Evolutionary conservation across 2,113 vertebrate genomes (phyloP), one percentile per base, ranked within the genome.

Genomic region (Colius striatus): DNA sequence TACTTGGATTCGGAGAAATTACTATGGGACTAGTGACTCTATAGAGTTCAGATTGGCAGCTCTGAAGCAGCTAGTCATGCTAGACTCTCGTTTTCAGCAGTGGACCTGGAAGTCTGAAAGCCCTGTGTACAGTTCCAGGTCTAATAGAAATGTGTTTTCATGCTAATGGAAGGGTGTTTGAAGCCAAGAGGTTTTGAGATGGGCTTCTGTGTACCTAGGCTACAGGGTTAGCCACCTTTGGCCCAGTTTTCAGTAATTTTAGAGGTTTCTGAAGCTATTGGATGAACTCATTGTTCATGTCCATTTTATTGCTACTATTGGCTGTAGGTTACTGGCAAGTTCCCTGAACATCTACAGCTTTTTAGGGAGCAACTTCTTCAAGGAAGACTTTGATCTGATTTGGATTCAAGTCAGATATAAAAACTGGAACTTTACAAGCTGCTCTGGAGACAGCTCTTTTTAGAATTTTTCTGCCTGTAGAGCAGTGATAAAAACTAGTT

Each of bases 251-350:
- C 66, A 75, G 18, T 48, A 79, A 19, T 87, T 91, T 66, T 57
- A 71, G 78, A 85, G 30, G 30, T 68, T 94, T 41, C 54, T 47
- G n/a, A 85, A 70, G 25, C 71, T 72, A 9, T 55, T 85, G 78
- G 70, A 66, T 87, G 55, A 76, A 77, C 36, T 90, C 80, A 83
- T 83, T 75, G 25, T 76, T 94, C 60, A 16, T 22, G 6, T 80
- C 58, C 7, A 5, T 87, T 91, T 93, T 85, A 66, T 87, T 89
- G 85, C 71, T 90, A 67, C 67, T 76, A 27, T 73, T 94, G 78
- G 82, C 87, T 73, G 62, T 53, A 55, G 48, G 18, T 72, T 87
- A 43, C 73, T 93, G 71, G 54, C 6, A 6, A 79, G 38, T 60
- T 91, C 48, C 41, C 29, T 61, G 36, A 79, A 65, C 7, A 32